Evolutionary conservation across 2,888 invertebrate species (phyloP).

Genomic region (Synanthedon andrenaeformis): DNA sequence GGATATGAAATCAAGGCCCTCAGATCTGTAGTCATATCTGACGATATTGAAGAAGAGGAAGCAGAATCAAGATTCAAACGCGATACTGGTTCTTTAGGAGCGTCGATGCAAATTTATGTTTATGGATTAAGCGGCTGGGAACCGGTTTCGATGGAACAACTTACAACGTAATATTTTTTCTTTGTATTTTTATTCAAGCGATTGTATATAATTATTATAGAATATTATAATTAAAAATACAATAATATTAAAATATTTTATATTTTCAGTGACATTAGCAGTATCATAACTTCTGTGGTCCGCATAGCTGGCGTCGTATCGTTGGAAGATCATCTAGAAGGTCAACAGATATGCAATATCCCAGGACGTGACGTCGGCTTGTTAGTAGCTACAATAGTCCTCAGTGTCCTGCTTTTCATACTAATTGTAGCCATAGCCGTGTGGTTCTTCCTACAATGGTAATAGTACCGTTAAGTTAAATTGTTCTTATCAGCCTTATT

Average conservation of each 20-base stretch:
- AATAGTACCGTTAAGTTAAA: constrained; percentile 27
- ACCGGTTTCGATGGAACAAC: constrained; percentile 35
- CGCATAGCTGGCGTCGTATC: constrained; percentile 37
- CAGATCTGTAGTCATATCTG: constrained; percentile 44
- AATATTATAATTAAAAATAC: not conserved
- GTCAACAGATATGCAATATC: constrained; percentile 28
- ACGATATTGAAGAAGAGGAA: constrained; percentile 14
- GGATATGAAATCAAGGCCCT: constrained; percentile 51
- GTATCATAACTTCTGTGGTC: constrained; percentile 24
- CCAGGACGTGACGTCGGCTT: constrained; percentile 42
- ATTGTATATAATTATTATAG: constrained; percentile 2
- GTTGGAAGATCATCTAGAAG: constrained; percentile 51
- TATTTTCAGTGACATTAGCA: constrained; percentile 45
- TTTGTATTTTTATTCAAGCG: constrained; percentile 5
- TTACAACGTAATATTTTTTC: constrained; percentile 29
- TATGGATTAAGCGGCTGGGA: constrained; percentile 44
- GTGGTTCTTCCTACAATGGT: constrained; percentile 53
- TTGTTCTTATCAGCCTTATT: constrained; percentile 2
- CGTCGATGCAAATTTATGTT: constrained; percentile 40
- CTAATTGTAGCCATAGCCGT: constrained; percentile 33
- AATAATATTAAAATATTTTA: not conserved
- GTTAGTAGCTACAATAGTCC: constrained; percentile 49
- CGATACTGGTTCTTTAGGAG: constrained; percentile 18
- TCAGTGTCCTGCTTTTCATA: constrained; percentile 45
- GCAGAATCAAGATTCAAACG: constrained; percentile 19